Percentiles rank a stretch among this genome's conserved stretches.
Conservation (phyloP, 2,888 invertebrate species). For the Acleris laterana region DNA sequence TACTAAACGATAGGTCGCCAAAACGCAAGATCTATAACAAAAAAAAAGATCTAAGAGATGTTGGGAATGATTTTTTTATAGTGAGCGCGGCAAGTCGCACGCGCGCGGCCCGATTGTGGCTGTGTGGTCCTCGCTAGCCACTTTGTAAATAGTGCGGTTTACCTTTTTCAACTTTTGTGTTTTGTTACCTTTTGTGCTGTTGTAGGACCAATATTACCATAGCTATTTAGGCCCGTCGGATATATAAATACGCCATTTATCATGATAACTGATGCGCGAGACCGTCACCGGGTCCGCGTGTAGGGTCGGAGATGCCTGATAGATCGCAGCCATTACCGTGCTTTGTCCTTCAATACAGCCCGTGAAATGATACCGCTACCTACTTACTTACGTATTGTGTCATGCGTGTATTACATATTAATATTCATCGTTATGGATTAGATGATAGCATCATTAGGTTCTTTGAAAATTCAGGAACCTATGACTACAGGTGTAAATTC, state of each 20-base stretch:
- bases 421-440: neutral
- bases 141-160: constrained; percentile 85
- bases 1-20: constrained; percentile 77
- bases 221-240: constrained; percentile 84
- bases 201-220: constrained; percentile 85
- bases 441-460: neutral
- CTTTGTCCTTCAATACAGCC: constrained; percentile 58
- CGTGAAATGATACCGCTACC: constrained; percentile 42
- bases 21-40: constrained; percentile 63
- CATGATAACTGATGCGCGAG: constrained; percentile 82
- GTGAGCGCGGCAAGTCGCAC: constrained; percentile 77
- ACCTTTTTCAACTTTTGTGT: constrained; percentile 85
- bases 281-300: constrained; percentile 68
- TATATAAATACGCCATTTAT: constrained; percentile 85
- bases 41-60: constrained; percentile 75
- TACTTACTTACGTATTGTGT: constrained; percentile 34
- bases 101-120: constrained; percentile 84
- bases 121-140: constrained; percentile 84
- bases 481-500: neutral
- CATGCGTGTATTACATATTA: constrained; percentile 3
- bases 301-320: constrained; percentile 73
- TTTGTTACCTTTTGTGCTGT: constrained; percentile 85
- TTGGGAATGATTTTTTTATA: constrained; percentile 77
- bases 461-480: too few species aligned
- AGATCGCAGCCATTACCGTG: constrained; percentile 72